A percentile compares a stretch with the other conserved stretches of the same genome.
Conservation (phyloP, 2,113 vertebrate species). For the Mustela nigripes region DNA sequence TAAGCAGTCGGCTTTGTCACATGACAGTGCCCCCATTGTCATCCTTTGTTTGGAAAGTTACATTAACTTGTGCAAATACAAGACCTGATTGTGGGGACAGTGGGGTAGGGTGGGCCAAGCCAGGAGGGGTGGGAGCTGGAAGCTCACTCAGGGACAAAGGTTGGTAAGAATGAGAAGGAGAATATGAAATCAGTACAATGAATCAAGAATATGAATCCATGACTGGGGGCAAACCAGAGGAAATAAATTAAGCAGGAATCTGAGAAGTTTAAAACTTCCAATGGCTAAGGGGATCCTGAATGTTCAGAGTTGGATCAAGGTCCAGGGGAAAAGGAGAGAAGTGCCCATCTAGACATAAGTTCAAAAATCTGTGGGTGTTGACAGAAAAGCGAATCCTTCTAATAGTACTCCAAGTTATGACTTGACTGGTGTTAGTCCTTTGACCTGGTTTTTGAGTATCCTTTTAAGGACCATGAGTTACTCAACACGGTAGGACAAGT, state of each 20-base stretch:
- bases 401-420: background rate
- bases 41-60: background rate
- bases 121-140: background rate
- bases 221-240: background rate
- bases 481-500: background rate
- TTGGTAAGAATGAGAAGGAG: background rate
- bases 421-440: background rate
- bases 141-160: background rate
- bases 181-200: background rate
- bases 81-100: background rate
- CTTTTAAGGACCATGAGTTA: background rate
- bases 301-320: background rate
- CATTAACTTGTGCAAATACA: background rate
- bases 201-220: background rate
- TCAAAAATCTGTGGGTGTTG: background rate
- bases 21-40: background rate
- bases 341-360: background rate
- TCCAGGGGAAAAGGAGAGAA: background rate
- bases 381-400: background rate
- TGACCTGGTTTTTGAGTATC: background rate
- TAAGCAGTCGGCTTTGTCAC: background rate
- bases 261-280: background rate
- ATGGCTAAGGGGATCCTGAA: background rate
- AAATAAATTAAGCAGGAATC: background rate
- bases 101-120: background rate